phyloP scores from a whole-genome alignment of 1,140 invertebrate species.

The Pinna nobilis region DNA sequence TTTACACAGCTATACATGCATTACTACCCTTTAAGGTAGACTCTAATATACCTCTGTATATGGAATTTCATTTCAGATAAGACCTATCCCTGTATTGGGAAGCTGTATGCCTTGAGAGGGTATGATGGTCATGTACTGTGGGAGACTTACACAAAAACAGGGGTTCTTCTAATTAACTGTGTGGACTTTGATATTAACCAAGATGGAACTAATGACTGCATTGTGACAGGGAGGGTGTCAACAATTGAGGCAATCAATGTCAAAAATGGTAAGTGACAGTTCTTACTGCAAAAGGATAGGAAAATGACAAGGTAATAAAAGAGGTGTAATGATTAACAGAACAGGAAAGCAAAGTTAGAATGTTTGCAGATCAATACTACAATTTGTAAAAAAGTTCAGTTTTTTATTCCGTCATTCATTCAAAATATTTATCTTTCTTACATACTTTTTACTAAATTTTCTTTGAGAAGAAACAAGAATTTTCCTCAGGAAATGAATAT shows the following conservation, averaged over 20 bases:
- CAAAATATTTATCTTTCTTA: no score
- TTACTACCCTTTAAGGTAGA: not conserved
- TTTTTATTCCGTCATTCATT: no score
- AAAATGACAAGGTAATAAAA: no score
- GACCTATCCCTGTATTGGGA: conserved; percentile 54
- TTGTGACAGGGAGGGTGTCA: conserved; percentile 58
- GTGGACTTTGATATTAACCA: conserved; percentile 64
- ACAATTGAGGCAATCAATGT: conserved; percentile 65
- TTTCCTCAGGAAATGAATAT: no score
- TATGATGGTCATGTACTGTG: conserved; percentile 65
- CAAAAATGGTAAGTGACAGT: conserved; percentile 49
- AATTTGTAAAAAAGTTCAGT: no score
- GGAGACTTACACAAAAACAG: conserved; percentile 48
- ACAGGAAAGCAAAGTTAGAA: no score
- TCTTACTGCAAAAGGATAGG: not conserved
- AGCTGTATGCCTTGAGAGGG: conserved; percentile 63
- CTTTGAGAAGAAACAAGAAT: no score
- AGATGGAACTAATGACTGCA: conserved; percentile 66
- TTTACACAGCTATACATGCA: no score
- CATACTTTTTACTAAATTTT: no score
- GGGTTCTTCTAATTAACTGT: conserved; percentile 61
- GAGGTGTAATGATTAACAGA: no score
- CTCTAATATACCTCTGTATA: no score
- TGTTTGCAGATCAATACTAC: no score
- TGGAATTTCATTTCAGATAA: conserved; percentile 41